These are phyloP conservation scores for Battus philenor DNA, from an alignment of 1,140 invertebrate species.

Conservation along the genomic window DNA sequence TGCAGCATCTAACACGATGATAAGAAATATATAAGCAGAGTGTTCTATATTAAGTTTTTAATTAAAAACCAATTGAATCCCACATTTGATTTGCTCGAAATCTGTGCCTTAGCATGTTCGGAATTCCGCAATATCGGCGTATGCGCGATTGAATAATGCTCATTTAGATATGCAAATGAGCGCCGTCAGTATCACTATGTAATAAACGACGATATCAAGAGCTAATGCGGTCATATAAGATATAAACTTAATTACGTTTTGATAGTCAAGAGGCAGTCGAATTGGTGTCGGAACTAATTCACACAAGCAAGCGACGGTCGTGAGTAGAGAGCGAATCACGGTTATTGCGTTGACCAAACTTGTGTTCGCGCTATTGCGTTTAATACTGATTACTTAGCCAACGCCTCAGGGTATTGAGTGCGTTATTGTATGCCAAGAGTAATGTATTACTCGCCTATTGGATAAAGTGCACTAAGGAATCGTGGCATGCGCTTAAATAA, in stretches of 20 bases:
- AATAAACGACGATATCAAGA: not conserved
- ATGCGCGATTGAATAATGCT: not conserved
- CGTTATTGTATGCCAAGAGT: slow-evolving; percentile 16
- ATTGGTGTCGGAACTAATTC: slow-evolving; percentile 20
- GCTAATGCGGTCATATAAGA: not conserved
- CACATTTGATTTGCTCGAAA: no score
- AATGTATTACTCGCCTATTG: slow-evolving; percentile 15
- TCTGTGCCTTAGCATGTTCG: no score
- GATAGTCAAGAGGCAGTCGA: slow-evolving; percentile 1
- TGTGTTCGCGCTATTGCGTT: slow-evolving; percentile 21
- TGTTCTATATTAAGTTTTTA: no score
- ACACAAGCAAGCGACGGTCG: slow-evolving; percentile 23
- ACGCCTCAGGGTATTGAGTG: slow-evolving; percentile 23
- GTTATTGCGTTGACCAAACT: slow-evolving; percentile 28
- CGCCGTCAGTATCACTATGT: not conserved
- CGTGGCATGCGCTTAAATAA: slow-evolving; percentile 12
- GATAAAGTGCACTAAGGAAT: not conserved
- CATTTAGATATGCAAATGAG: slow-evolving; percentile 2
- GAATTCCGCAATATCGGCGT: no score
- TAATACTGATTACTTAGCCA: slow-evolving; percentile 28
- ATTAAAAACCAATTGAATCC: no score
- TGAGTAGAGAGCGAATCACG: slow-evolving; percentile 22
- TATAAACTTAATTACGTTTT: slow-evolving; percentile 6
- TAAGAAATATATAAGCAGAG: no score
- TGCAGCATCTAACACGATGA: no score